A percentile compares a stretch with the other conserved stretches of the same genome.
These are phyloP conservation scores for Lasioglossum zephyrum DNA, from an alignment of 2,888 invertebrate species.

Conservation along the genomic window DNA sequence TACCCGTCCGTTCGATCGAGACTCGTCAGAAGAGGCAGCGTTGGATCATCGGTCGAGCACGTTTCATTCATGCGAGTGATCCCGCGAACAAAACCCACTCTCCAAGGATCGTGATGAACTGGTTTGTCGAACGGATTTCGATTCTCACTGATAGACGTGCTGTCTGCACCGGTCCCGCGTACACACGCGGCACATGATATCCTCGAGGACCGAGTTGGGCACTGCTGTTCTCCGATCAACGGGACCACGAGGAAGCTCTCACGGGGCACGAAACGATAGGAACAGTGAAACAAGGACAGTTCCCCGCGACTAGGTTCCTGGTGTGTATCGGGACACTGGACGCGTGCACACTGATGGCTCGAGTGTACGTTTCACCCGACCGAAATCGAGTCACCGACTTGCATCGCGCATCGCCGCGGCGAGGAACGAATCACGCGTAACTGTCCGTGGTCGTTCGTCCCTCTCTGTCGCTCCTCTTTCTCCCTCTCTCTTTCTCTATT, in stretches of 20 bases:
- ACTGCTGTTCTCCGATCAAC: neutral
- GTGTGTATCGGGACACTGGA: constrained; percentile 49
- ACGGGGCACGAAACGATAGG: neutral
- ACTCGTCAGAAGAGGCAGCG: constrained; percentile 21
- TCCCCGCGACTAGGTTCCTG: neutral
- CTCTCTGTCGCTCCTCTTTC: constrained; percentile 16
- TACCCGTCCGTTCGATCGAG: constrained; percentile 35
- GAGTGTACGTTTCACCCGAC: constrained; percentile 53
- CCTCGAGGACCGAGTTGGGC: constrained; percentile 4
- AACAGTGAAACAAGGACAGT: neutral
- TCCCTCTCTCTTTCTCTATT: constrained; percentile 6
- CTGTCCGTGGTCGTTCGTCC: constrained; percentile 54
- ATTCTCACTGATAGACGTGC: constrained; percentile 15
- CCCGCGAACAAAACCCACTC: neutral
- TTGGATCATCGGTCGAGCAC: constrained; percentile 18
- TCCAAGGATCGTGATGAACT: neutral
- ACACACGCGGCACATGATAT: constrained; percentile 63
- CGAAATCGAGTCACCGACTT: constrained; percentile 70
- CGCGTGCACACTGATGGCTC: constrained; percentile 56
- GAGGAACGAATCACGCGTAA: constrained; percentile 70
- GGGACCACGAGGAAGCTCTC: neutral
- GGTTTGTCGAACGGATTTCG: neutral
- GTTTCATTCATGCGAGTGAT: constrained; percentile 17
- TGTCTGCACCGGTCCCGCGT: constrained; percentile 47
- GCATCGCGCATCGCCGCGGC: constrained; percentile 70